phyloP scores from a whole-genome alignment of 2,888 invertebrate genomes.

The Gastrophysa polygoni region DNA sequence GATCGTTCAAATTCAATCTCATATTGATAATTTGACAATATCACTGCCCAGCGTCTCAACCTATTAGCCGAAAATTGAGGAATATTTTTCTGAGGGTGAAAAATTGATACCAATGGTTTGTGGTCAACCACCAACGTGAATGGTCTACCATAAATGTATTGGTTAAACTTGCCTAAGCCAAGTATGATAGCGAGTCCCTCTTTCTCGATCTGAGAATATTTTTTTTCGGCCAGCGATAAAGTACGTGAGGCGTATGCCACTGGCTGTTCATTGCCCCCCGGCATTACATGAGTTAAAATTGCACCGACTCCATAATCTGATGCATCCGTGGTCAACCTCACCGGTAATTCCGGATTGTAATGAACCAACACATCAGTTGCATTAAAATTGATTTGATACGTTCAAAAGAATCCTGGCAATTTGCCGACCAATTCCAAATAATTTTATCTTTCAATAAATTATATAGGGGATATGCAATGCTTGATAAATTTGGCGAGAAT shows the following conservation, averaged over 20 bases:
- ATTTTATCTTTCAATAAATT: conserved; percentile 15
- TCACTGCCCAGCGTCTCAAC: conserved; percentile 33
- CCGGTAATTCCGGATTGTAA: conserved; percentile 17
- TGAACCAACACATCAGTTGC: conserved; percentile 20
- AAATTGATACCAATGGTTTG: conserved; percentile 45
- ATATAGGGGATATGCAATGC: conserved; percentile 25
- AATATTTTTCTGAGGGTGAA: conserved; percentile 44
- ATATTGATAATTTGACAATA: conserved; percentile 36
- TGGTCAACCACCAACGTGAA: conserved; percentile 51
- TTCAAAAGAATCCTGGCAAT: conserved; percentile 11
- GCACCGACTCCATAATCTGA: conserved; percentile 40
- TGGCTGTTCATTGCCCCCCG: conserved; percentile 45
- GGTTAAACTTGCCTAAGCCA: conserved; percentile 43
- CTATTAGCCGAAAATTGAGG: conserved; percentile 46
- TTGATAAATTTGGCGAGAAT: conserved; percentile 27
- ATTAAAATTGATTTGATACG: conserved; percentile 7
- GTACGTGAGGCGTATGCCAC: conserved; percentile 46
- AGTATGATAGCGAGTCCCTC: conserved; percentile 48
- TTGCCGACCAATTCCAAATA: not conserved
- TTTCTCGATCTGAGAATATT: conserved; percentile 39
- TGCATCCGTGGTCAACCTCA: conserved; percentile 21
- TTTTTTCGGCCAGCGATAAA: conserved; percentile 37
- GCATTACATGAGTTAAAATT: conserved; percentile 39
- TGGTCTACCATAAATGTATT: conserved; percentile 48
- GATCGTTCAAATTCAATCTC: conserved; percentile 33